Conservation (phyloP, 1,140 invertebrate species). For the Paraescarpia echinospica region DNA sequence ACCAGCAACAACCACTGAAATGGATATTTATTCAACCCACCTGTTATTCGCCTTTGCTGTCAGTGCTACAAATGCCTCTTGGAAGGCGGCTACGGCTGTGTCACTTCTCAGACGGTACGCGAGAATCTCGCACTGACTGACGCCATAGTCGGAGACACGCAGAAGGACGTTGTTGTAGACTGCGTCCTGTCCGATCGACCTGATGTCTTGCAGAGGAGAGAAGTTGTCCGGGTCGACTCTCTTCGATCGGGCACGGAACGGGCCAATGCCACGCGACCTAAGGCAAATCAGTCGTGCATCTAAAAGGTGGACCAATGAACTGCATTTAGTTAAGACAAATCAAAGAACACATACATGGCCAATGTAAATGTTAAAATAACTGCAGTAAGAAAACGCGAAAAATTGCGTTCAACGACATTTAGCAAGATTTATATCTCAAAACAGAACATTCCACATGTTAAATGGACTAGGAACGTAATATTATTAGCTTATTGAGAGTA, state of each 20-base stretch:
- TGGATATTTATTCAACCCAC: neutral
- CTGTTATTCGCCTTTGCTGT: neutral
- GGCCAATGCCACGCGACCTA: neutral
- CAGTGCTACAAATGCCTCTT: neutral
- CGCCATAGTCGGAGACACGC: neutral
- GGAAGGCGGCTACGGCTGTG: neutral
- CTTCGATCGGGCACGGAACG: neutral
- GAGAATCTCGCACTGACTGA: neutral
- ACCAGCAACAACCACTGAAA: too few relatives aligned
- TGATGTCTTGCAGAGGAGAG: neutral
- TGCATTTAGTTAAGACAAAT: too few relatives aligned
- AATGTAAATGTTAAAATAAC: too few relatives aligned
- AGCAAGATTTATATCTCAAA: too few relatives aligned
- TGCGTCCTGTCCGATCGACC: neutral
- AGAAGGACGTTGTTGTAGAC: neutral
- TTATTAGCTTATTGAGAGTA: too few relatives aligned
- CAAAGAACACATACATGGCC: too few relatives aligned
- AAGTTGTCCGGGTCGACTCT: neutral
- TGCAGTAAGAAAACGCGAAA: too few relatives aligned
- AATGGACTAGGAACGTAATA: too few relatives aligned
- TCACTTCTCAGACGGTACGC: neutral
- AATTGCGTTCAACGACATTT: too few relatives aligned
- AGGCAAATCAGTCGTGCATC: too few relatives aligned
- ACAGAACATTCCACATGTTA: too few relatives aligned
- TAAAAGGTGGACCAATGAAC: too few relatives aligned